Conservation (phyloP, 2,113 vertebrate species). For the Microtus pennsylvanicus region DNA sequence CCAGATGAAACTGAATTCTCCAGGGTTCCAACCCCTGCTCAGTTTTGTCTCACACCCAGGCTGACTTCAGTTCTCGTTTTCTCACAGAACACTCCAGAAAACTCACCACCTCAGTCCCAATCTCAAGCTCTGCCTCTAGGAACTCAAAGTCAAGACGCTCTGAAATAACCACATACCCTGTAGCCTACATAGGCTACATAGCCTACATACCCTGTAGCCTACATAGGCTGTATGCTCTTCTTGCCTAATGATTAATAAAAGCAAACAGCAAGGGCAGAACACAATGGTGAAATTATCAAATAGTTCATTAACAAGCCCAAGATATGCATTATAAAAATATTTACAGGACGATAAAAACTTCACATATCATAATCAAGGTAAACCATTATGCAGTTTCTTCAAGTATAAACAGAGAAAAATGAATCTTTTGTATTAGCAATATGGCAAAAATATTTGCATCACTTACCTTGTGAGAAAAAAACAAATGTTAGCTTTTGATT, state of each 20-base stretch:
- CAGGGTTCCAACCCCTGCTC: background rate
- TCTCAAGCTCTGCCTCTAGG: background rate
- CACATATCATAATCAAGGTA: background rate
- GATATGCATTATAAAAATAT: conserved; percentile 34
- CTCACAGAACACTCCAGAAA: background rate
- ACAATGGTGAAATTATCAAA: background rate
- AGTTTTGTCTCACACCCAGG: background rate
- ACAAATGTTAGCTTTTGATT: background rate
- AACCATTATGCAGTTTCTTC: background rate
- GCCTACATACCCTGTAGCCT: background rate
- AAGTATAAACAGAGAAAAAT: conserved; percentile 15
- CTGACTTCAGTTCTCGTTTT: background rate
- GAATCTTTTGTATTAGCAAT: background rate
- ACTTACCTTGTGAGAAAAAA: conserved; percentile 33
- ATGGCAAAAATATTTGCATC: background rate
- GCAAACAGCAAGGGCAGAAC: background rate
- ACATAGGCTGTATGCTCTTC: background rate
- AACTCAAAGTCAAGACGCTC: background rate
- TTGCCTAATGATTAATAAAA: background rate
- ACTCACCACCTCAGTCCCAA: background rate
- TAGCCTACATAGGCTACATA: background rate
- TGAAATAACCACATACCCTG: background rate
- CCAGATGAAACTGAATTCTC: background rate
- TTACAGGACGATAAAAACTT: background rate
- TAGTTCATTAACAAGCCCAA: conserved; percentile 37